Percentiles rank a stretch among this genome's conserved stretches.
These are phyloP conservation scores for Zapus hudsonius DNA, from an alignment of 2,113 vertebrate genomes.

Conservation along the genomic window DNA sequence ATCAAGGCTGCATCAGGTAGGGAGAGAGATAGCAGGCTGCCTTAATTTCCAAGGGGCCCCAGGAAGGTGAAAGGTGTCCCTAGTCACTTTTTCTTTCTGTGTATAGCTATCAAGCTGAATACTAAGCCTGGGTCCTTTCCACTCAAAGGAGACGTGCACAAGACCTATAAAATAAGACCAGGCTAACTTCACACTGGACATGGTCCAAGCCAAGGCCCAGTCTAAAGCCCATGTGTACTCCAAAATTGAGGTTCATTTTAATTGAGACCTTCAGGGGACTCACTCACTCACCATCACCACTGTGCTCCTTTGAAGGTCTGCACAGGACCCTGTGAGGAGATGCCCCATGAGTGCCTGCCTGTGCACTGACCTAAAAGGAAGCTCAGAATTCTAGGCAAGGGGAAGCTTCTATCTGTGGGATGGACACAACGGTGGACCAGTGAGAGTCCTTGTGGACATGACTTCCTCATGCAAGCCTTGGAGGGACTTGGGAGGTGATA, in stretches of 20 bases:
- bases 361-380: not conserved
- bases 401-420: not conserved
- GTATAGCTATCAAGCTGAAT: not conserved
- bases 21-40: not conserved
- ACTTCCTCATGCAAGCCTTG: accelerated
- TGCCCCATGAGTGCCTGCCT: not conserved
- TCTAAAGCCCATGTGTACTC: accelerated
- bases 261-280: accelerated
- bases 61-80: not conserved
- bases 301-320: not conserved
- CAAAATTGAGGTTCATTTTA: too few relatives aligned
- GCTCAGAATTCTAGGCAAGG: not conserved
- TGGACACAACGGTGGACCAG: too few relatives aligned
- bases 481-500: accelerated
- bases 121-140: not conserved
- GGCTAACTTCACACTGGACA: not conserved
- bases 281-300: too few relatives aligned
- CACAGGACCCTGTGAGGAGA: accelerated
- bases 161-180: not conserved
- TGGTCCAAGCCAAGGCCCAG: accelerated
- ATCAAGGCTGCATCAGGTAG: slow-evolving; percentile 12
- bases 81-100: not conserved
- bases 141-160: not conserved
- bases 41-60: not conserved
- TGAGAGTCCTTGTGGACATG: accelerated